Percentiles rank a stretch among this genome's conserved stretches.
phyloP scores from a whole-genome alignment of 2,113 vertebrate genomes.

The Cyanoderma ruficeps region DNA sequence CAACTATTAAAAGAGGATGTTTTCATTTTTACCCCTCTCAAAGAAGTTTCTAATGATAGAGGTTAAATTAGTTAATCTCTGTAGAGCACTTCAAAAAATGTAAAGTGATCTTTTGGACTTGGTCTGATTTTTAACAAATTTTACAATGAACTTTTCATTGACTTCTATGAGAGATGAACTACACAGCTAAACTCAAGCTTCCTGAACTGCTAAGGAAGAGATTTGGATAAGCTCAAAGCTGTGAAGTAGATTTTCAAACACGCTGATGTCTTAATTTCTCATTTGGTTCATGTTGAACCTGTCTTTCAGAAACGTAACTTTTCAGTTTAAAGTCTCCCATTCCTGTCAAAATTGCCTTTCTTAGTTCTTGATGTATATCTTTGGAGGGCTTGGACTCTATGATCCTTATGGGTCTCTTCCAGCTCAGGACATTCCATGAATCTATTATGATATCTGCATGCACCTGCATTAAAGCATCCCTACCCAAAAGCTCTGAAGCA shows the following conservation, averaged over 20 bases:
- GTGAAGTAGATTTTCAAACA: neutral
- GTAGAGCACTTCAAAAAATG: neutral
- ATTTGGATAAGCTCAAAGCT: neutral
- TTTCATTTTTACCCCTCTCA: neutral
- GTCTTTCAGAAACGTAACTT: neutral
- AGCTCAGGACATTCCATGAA: neutral
- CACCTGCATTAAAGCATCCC: neutral
- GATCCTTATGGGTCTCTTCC: neutral
- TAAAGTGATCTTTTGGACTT: neutral
- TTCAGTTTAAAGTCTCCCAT: neutral
- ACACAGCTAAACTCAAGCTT: neutral
- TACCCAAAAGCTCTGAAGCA: neutral
- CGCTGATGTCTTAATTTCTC: neutral
- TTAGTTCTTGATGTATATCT: neutral
- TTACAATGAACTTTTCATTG: neutral
- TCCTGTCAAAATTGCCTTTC: neutral
- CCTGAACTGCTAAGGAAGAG: neutral
- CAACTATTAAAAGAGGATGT: neutral
- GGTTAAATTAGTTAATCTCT: conserved; percentile 1
- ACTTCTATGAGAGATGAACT: neutral
- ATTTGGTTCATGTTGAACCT: neutral
- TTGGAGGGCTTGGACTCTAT: neutral
- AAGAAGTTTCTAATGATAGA: neutral
- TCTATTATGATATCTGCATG: neutral
- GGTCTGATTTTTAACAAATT: neutral